Percentiles rank a stretch among this genome's conserved stretches.
phyloP scores from a whole-genome alignment of 2,797 vertebrate genomes.

The Anisognathus igniventris region DNA sequence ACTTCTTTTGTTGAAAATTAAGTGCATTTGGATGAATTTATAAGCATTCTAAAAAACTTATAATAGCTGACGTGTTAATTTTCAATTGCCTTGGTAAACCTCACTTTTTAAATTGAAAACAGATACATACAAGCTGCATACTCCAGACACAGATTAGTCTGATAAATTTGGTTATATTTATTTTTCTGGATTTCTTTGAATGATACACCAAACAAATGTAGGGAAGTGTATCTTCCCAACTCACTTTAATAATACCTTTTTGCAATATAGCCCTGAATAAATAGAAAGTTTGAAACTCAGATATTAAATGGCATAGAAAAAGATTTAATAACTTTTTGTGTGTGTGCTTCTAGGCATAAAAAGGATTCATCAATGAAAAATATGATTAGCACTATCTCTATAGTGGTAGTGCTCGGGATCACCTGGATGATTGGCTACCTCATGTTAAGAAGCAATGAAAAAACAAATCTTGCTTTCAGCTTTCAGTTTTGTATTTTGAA shows the following conservation, averaged over 20 bases:
- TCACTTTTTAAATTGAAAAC: neutral
- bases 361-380: constrained; percentile 57
- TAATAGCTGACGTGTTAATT: neutral
- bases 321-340: neutral
- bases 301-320: neutral
- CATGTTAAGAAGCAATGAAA: constrained; percentile 49
- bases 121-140: neutral
- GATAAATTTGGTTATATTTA: neutral
- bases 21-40: neutral
- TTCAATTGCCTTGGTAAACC: neutral
- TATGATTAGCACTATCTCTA: constrained; percentile 60
- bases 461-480: constrained; percentile 43
- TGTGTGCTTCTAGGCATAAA: constrained; percentile 45
- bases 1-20: neutral
- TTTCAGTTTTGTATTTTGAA: constrained; percentile 76
- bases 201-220: neutral
- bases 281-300: neutral
- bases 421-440: constrained; percentile 76
- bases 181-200: neutral
- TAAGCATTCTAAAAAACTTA: neutral
- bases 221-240: neutral
- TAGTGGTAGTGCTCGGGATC: constrained; percentile 67
- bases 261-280: neutral
- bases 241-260: neutral
- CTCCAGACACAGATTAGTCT: neutral